phyloP scores from a whole-genome alignment of 2,797 vertebrate genomes.

The Micropoecilia bifurca region DNA sequence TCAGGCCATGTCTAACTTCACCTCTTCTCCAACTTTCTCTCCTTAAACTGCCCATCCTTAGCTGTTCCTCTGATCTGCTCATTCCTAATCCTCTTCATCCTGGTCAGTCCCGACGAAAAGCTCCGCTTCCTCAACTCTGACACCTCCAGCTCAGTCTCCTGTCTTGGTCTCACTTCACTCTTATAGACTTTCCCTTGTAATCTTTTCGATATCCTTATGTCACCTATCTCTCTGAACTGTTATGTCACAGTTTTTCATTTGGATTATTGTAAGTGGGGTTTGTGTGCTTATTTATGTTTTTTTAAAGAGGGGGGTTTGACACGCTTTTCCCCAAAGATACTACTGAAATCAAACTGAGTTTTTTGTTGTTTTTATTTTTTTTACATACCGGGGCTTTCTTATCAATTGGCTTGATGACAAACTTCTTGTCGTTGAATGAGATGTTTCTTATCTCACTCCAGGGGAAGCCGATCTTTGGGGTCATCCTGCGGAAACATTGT shows the following conservation, averaged over 20 bases:
- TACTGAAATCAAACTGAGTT: neutral
- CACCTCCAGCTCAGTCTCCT: neutral
- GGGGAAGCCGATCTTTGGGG: conserved; percentile 97
- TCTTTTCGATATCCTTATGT: neutral
- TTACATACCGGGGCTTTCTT: conserved; percentile 93
- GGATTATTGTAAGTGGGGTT: too few species aligned
- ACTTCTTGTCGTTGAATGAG: conserved; percentile 99
- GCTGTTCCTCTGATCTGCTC: conserved; percentile 2
- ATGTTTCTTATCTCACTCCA: conserved; percentile 99
- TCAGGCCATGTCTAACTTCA: neutral
- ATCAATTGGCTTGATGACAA: conserved; percentile 98
- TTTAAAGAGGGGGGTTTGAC: too few species aligned
- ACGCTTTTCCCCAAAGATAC: neutral
- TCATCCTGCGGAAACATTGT: conserved; percentile 83
- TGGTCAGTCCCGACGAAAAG: neutral
- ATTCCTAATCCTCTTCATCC: neutral
- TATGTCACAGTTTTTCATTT: neutral
- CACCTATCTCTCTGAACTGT: neutral
- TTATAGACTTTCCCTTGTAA: neutral
- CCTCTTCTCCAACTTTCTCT: neutral
- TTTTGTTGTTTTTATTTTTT: neutral
- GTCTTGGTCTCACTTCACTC: neutral
- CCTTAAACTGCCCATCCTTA: neutral
- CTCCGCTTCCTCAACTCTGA: neutral
- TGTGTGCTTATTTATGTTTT: too few species aligned